These are phyloP conservation scores for Magallana ariakensis DNA, from an alignment of 1,140 invertebrate genomes.

Conservation along the genomic window DNA sequence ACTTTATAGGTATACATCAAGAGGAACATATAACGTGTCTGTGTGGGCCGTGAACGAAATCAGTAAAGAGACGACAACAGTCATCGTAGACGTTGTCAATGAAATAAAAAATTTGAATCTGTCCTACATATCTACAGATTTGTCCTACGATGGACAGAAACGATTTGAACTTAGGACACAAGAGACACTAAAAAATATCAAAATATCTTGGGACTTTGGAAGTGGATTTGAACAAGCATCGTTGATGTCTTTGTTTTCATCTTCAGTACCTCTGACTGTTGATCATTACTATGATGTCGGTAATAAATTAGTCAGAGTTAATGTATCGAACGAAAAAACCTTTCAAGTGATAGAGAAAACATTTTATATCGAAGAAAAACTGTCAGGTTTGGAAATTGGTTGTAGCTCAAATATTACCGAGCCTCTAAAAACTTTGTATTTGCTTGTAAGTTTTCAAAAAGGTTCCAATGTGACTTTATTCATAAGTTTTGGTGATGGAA, in stretches of 20 bases:
- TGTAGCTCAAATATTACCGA: slow-evolving; percentile 31
- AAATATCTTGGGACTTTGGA: slow-evolving; percentile 52
- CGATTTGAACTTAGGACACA: not conserved
- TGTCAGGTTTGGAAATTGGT: slow-evolving; percentile 47
- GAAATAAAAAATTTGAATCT: slow-evolving; percentile 7
- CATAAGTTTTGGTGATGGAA: slow-evolving; percentile 52
- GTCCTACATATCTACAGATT: not conserved
- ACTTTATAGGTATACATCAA: slow-evolving; percentile 45
- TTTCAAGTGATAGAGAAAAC: slow-evolving; percentile 33
- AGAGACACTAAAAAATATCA: slow-evolving; percentile 36
- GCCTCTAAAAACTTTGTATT: slow-evolving; percentile 33
- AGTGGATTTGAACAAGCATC: slow-evolving; percentile 42
- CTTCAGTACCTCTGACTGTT: not conserved
- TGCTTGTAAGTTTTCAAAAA: slow-evolving; percentile 40
- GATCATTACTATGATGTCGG: slow-evolving; percentile 58
- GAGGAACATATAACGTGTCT: slow-evolving; percentile 50
- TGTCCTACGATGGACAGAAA: not conserved
- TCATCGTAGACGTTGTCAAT: not conserved
- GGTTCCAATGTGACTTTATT: slow-evolving; percentile 61
- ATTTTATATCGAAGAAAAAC: slow-evolving; percentile 55
- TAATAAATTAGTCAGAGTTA: slow-evolving; percentile 46
- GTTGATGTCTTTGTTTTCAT: not conserved
- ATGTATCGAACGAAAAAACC: slow-evolving; percentile 62
- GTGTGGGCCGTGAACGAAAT: slow-evolving; percentile 57
- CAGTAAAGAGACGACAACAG: slow-evolving; percentile 37